Conservation (phyloP, 2,888 invertebrate genomes). For the Ashinkailepas kermadecensis region DNA sequence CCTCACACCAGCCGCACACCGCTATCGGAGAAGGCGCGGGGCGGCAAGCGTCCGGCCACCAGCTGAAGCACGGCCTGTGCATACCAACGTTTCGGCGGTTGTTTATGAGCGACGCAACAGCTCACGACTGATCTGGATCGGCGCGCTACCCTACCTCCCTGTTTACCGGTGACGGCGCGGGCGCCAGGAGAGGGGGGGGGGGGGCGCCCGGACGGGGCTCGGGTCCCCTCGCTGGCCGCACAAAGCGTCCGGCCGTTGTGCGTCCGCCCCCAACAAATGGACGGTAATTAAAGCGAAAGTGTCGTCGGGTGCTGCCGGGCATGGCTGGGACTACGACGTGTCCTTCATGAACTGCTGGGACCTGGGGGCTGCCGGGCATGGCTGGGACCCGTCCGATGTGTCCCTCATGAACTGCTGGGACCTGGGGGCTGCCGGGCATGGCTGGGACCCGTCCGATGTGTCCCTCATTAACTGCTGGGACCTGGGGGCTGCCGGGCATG, state of each 20-base stretch:
- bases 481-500: background rate
- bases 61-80: too few species aligned
- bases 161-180: background rate
- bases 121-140: constrained; percentile 1
- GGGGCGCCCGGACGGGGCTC: background rate
- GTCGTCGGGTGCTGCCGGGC: background rate
- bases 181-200: background rate
- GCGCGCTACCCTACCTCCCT: background rate
- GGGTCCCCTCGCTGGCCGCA: background rate
- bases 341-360: background rate
- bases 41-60: too few species aligned
- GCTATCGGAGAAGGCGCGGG: too few species aligned
- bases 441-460: too few species aligned
- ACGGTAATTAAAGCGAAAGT: background rate
- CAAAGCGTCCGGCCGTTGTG: background rate
- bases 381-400: too few species aligned
- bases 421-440: background rate
- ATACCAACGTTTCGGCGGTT: background rate
- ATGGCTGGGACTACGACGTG: too few species aligned
- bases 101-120: background rate
- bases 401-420: too few species aligned
- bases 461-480: too few species aligned
- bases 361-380: background rate
- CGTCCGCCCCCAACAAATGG: constrained; percentile 10
- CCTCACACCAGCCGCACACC: too few species aligned